phyloP scores from a whole-genome alignment of 2,888 invertebrate species.

The Ochropleura leucogaster region DNA sequence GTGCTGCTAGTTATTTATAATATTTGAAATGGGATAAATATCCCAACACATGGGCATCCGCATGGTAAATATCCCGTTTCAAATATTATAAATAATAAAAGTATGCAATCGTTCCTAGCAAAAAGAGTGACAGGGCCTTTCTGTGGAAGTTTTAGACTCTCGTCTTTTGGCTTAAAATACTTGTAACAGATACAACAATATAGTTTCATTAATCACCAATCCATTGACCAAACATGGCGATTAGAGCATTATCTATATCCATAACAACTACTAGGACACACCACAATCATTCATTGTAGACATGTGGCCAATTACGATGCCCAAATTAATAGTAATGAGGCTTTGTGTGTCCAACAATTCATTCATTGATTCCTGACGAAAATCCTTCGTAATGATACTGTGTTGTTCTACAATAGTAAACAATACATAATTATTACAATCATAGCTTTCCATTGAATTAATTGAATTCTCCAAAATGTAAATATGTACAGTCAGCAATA shows the following conservation, averaged over 20 bases:
- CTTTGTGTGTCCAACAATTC: conserved; percentile 27
- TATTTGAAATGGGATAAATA: too few species aligned
- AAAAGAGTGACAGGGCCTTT: neutral
- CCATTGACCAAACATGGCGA: conserved; percentile 3
- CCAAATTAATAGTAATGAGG: conserved; percentile 26
- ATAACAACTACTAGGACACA: neutral
- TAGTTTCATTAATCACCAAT: conserved; percentile 1
- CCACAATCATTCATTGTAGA: conserved; percentile 14
- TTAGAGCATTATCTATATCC: conserved; percentile 13
- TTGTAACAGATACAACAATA: neutral
- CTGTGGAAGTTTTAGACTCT: neutral
- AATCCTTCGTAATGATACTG: conserved; percentile 1
- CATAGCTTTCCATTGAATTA: conserved; percentile 7
- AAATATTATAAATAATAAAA: neutral
- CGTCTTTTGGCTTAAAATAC: neutral
- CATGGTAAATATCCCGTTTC: too few species aligned
- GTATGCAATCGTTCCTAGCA: too few species aligned
- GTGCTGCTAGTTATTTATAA: too few species aligned
- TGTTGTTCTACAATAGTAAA: conserved; percentile 10
- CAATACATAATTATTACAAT: conserved; percentile 27
- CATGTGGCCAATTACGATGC: conserved; percentile 4
- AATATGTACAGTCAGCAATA: neutral
- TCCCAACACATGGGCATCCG: too few species aligned
- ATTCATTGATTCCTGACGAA: conserved; percentile 29
- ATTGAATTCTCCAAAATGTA: conserved; percentile 24